These are phyloP conservation scores for Drosophila pectinifera DNA, from an alignment of 1,140 invertebrate species.

Conservation along the genomic window DNA sequence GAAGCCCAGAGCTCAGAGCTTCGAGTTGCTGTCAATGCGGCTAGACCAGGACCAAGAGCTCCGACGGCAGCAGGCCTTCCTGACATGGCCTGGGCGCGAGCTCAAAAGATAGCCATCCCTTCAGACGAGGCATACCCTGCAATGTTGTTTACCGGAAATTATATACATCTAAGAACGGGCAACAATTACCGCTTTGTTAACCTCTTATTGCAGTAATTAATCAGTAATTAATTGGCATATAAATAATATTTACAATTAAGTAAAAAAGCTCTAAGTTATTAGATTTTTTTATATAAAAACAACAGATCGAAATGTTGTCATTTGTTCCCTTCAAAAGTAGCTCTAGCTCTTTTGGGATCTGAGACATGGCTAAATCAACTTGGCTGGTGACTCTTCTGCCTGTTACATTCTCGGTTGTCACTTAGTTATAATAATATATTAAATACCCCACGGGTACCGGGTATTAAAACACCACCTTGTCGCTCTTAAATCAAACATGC, in stretches of 20 bases:
- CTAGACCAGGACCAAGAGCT: slow-evolving; percentile 51
- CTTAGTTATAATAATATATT: too few relatives aligned
- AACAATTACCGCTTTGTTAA: not conserved
- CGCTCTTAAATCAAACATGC: slow-evolving; percentile 4
- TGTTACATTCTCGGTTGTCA: too few relatives aligned
- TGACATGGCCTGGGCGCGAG: slow-evolving; percentile 12
- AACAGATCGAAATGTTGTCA: too few relatives aligned
- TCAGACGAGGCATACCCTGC: slow-evolving; percentile 6
- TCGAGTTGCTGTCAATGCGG: slow-evolving; percentile 37
- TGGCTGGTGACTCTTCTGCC: too few relatives aligned
- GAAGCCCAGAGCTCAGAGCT: slow-evolving; percentile 5
- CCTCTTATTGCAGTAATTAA: not conserved
- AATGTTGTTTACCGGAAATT: too few relatives aligned
- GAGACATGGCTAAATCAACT: too few relatives aligned
- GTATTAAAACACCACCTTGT: too few relatives aligned
- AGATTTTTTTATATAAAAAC: too few relatives aligned
- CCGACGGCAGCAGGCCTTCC: slow-evolving; percentile 31
- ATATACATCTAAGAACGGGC: not conserved
- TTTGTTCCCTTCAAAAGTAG: too few relatives aligned
- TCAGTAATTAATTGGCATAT: too few relatives aligned
- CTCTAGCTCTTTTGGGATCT: too few relatives aligned
- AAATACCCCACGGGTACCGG: too few relatives aligned
- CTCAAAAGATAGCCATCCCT: not conserved
- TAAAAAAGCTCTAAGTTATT: not conserved
- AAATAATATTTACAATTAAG: not conserved